Evolutionary conservation across 2,113 vertebrate species (phyloP).

Genomic region (Pantherophis guttatus): DNA sequence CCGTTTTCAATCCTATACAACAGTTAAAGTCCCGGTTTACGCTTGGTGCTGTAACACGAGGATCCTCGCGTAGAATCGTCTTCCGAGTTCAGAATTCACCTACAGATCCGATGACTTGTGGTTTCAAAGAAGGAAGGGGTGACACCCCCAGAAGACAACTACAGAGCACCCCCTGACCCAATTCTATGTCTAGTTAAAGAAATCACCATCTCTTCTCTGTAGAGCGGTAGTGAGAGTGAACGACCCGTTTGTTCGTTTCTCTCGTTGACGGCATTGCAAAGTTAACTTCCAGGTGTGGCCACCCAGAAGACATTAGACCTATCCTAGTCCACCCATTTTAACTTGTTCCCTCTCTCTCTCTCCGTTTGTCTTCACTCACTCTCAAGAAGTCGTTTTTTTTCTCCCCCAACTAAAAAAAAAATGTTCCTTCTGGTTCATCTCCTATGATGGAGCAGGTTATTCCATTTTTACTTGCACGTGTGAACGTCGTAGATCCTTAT

Average conservation of each 20-base stretch:
- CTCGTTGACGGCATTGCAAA: neutral
- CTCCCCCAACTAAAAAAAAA: conserved; percentile 42
- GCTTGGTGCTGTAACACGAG: conserved; percentile 13
- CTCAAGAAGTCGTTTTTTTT: conserved; percentile 48
- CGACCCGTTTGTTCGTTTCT: conserved; percentile 12
- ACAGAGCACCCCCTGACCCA: conserved; percentile 29
- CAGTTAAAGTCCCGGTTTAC: neutral
- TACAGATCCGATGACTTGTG: conserved; percentile 32
- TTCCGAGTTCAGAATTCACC: conserved; percentile 25
- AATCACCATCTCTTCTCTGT: conserved; percentile 22
- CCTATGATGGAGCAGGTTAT: conserved; percentile 36
- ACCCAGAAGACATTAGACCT: conserved; percentile 59
- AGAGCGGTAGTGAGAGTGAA: neutral
- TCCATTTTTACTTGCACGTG: conserved; percentile 75
- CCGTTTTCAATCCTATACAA: conserved; percentile 14
- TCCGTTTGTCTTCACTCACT: conserved; percentile 51
- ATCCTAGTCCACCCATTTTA: conserved; percentile 61
- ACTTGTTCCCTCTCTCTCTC: conserved; percentile 26
- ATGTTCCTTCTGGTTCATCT: conserved; percentile 41
- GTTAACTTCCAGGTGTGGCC: conserved; percentile 42
- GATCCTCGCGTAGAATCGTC: conserved; percentile 26
- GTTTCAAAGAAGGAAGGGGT: conserved; percentile 36
- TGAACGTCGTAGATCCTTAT: conserved; percentile 78
- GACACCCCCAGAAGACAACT: conserved; percentile 19
- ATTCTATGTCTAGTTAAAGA: conserved; percentile 28